These are phyloP conservation scores for Acleris holmiana DNA, from an alignment of 2,888 invertebrate genomes.

Conservation along the genomic window DNA sequence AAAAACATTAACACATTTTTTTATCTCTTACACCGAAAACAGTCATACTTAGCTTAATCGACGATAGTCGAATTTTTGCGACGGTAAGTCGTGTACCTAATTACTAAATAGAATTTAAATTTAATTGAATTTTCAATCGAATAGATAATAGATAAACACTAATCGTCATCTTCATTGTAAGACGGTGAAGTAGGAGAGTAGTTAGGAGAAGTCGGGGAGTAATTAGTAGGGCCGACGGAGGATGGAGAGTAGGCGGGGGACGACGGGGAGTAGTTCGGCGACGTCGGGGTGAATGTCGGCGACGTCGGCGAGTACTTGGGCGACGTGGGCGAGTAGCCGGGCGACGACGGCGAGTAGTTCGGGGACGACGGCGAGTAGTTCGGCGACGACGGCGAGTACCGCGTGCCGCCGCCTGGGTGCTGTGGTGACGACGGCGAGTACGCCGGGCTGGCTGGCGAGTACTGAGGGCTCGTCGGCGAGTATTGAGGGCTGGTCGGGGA, in stretches of 20 bases:
- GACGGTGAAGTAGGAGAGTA: slow-evolving; percentile 83
- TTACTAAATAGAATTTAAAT: slow-evolving; percentile 3
- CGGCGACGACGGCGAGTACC: slow-evolving; percentile 88
- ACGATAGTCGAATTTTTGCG: not conserved
- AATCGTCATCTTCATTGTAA: slow-evolving; percentile 38
- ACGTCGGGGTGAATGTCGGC: slow-evolving; percentile 91
- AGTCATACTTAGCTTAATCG: slow-evolving; percentile 29
- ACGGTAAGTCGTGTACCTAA: not conserved
- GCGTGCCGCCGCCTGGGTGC: slow-evolving; percentile 88
- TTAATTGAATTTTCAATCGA: slow-evolving; percentile 9
- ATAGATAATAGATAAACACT: slow-evolving; percentile 9
- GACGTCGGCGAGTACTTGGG: slow-evolving; percentile 93
- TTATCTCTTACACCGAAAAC: slow-evolving; percentile 31
- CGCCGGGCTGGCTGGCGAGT: slow-evolving; percentile 90
- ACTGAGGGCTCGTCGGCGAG: slow-evolving; percentile 91
- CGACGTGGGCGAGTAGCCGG: slow-evolving; percentile 91
- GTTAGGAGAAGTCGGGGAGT: slow-evolving; percentile 38
- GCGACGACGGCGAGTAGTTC: slow-evolving; percentile 90
- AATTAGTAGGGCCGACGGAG: slow-evolving; percentile 82
- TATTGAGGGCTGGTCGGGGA: slow-evolving; percentile 95
- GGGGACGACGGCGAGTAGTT: slow-evolving; percentile 90
- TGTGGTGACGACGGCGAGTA: slow-evolving; percentile 89
- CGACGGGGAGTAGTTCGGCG: slow-evolving; percentile 91
- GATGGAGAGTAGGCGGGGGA: slow-evolving; percentile 91
- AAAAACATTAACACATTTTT: slow-evolving; percentile 20